Base-by-base conservation (phyloP, 1,140 invertebrate genomes). In the Agrypnia vestita region DNA sequence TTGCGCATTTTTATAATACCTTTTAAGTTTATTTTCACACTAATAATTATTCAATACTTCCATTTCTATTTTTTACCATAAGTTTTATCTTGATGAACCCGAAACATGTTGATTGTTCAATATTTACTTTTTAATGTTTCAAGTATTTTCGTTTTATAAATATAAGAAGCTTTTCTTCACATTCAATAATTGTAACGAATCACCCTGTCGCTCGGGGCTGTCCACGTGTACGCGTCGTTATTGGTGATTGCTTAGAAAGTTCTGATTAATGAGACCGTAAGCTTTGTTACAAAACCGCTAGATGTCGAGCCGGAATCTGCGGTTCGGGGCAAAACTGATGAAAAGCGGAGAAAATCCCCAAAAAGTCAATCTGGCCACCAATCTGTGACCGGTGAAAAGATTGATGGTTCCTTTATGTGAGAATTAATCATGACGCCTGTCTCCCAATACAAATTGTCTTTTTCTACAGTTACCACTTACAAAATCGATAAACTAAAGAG, bases 241-340 rank as follows among this genome's bases (percentile, higher is more conserved):
- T 64, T 64, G 61, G 61, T 64, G 61, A 35, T 64, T 25, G 61
- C 35, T 12, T 35, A 25, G 21, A 64, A 64, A 64, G 55, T 21
- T 35, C 21, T 64, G 61, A 64, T 64, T 64, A 64, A 64, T 64
- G 61, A 64, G 61, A 64, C 13, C 35, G 61, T 64, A 21, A 64
- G 10, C 19, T 43, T 43, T n/a, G 61, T 13, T 12, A 43, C 25
- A 25, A 35, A 43, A 25, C 25, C 61, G 3, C 25, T n/a, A 64
- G 61, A 64, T 64, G 61, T 64, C 61, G 61, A 19, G 15, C 17
- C 25, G 61, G 25, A n/a, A 25, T 64, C 61, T 35, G 61, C n/a
- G 61, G 17, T 59, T 59, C 21, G 35, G 12, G 25, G 35, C 19
- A 19, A 43, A 35, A 25, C 61, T 43, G 61, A 21, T 43, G 61